Evolutionary conservation across 1,140 invertebrate genomes (phyloP), one percentile per base, ranked within the genome.

Genomic region (Ooceraea biroi): DNA sequence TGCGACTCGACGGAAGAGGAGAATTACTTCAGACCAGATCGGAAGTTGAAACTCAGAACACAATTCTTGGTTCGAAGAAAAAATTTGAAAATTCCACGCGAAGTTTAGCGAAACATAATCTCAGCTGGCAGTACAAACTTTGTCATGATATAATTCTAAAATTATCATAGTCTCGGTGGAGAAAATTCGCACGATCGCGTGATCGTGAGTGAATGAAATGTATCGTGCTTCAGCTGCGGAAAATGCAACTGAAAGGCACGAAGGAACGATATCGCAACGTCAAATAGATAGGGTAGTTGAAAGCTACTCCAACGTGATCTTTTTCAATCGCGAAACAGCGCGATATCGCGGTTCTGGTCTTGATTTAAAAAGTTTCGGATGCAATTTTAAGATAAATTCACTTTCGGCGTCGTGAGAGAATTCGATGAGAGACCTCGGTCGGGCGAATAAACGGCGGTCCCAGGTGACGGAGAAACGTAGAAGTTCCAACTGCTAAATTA

Each of bases 41-140:
- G 30, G 10, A 30, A 77, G 12, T 12, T 44, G 48, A 57, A 36
- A 36, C 69, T 71, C 27, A n/a, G 46, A 69, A 27, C 52, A 36
- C 22, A 71, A 71, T 80, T 80, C 46, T 57, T 71, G 44, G 36
- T 57, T 78, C 14, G 52, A 36, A 36, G n/a, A 12, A 30, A 80
- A 69, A 71, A 44, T 71, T 46, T 46, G 57, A 48, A 57, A 19
- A 41, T 3, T 48, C 0, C 3, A 4, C 4, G 25, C 12, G 76
- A 41, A 22, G 36, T n/a, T n/a, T n/a, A 41, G 36, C 17, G 12
- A 52, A 30, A n/a, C 17, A 17, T 12, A 30, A 22, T 19, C 22
- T 69, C 17, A 14, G 25, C 46, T 14, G 57, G 1, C 14, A 7
- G 7, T 36, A 36, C 27, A 27, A 69, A 55, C 25, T 80, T 71